Base-by-base conservation (phyloP, 2,797 vertebrate species). In the Anisognathus igniventris region DNA sequence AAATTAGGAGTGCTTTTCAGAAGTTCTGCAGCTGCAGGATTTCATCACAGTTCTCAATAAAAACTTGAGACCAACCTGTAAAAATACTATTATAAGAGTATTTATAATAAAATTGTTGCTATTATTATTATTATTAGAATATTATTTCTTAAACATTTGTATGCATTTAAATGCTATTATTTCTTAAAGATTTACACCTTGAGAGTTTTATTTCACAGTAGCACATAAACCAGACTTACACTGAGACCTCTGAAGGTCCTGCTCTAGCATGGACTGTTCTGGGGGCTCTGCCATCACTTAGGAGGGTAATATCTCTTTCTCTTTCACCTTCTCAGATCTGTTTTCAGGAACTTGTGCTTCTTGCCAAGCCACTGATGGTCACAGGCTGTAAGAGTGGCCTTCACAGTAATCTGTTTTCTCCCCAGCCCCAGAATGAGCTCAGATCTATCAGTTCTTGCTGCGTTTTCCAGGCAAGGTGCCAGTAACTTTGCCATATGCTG, bases 401-500 rank as follows among this genome's bases (percentile, higher is more conserved):
- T 91, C 7, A 9, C 31, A 10, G 53, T 65, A 67, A 83, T 61
- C 78, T 71, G 0, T 92, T 87, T 95, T 76, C 67, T 95, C 65
- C 47, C 27, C 57, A 89, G 45, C 60, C 50, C 57, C 51, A 88
- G 74, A 74, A 65, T 30, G 61, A 76, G 75, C 85, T 92, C 50
- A 68, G 81, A 62, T 77, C 71, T 57, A 73, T 82, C 78, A n/a
- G 58, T 51, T 86, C 64, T 89, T 87, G 39, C 78, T 91, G 77
- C 3, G 60, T 60, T 92, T 89, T 65, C 81, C 81, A 92, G 94
- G 90, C 92, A 83, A 93, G 35, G 47, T 85, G 93, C 95, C 93
- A 95, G 78, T 54, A 37, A 77, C 79, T 93, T 77, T 94, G 84
- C 86, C 78, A 79, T 74, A 74, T 89, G 93, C 81, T 0, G 2